Evolutionary conservation across 2,888 invertebrate species (phyloP).

Genomic region (Marasmarcha lunaedactyla): DNA sequence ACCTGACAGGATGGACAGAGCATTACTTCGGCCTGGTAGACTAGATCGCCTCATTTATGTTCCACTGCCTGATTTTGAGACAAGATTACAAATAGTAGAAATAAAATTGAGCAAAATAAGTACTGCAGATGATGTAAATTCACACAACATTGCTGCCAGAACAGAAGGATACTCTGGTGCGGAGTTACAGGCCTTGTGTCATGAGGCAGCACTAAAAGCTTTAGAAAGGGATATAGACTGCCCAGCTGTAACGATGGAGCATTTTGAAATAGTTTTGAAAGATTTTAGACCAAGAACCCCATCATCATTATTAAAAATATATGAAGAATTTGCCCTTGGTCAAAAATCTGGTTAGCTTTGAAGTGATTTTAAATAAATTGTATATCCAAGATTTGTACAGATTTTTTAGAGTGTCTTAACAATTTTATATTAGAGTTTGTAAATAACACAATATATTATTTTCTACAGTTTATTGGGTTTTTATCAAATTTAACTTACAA

Average conservation of each 20-base stretch:
- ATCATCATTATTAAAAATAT: conserved; percentile 75
- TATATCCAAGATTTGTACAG: conserved; percentile 15
- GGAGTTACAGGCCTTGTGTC: conserved; percentile 90
- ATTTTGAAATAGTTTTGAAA: conserved; percentile 81
- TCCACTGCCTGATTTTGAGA: conserved; percentile 85
- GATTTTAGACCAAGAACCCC: conserved; percentile 84
- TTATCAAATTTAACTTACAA: no score
- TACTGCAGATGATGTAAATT: conserved; percentile 70
- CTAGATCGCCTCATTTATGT: conserved; percentile 94
- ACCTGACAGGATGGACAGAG: conserved; percentile 95
- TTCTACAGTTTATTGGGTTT: no score
- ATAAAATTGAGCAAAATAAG: conserved; percentile 85
- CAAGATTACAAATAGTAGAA: conserved; percentile 84
- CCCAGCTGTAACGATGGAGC: conserved; percentile 69
- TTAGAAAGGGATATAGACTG: conserved; percentile 81
- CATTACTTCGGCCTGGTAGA: conserved; percentile 90
- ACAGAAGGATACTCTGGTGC: conserved; percentile 94
- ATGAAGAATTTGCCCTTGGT: conserved; percentile 73
- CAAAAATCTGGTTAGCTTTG: conserved; percentile 31
- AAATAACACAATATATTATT: no score
- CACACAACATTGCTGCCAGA: conserved; percentile 73
- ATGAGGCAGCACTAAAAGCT: conserved; percentile 90
- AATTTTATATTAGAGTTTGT: no score
- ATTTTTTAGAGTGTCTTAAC: no score
- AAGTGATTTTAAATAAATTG: conserved; percentile 3